A percentile compares a stretch with the other conserved stretches of the same genome.
Evolutionary conservation across 2,888 invertebrate species (phyloP).

Genomic region (Melikaiella ostensackeni): DNA sequence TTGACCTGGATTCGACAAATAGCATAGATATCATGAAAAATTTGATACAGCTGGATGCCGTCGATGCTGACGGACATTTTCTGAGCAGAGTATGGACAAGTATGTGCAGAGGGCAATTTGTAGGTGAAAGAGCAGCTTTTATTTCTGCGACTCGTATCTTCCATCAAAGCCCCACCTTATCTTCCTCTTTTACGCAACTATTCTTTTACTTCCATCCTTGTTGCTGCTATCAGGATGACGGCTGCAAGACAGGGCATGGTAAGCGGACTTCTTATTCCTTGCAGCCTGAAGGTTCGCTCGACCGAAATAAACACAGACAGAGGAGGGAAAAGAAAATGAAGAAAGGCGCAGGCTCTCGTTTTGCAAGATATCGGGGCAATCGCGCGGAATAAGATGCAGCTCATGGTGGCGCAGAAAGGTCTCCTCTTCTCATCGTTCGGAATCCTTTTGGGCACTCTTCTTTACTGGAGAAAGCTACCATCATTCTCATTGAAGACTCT

Average conservation of each 20-base stretch:
- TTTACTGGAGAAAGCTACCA: not conserved
- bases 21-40: conserved; percentile 20
- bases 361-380: conserved; percentile 48
- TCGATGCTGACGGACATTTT: conserved; percentile 44
- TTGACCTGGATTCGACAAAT: conserved; percentile 9
- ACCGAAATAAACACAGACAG: conserved; percentile 41
- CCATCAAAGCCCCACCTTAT: conserved; percentile 29
- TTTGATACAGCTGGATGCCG: conserved; percentile 8
- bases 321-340: conserved; percentile 9
- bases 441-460: conserved; percentile 21
- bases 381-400: conserved; percentile 49
- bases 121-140: conserved; percentile 32
- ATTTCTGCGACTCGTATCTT: conserved; percentile 40
- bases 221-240: conserved; percentile 39
- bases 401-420: conserved; percentile 41
- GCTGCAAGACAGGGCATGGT: conserved; percentile 40
- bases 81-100: conserved; percentile 5
- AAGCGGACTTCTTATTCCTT: conserved; percentile 47
- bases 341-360: conserved; percentile 30
- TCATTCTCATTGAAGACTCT: conserved; percentile 8
- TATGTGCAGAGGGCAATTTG: conserved; percentile 32
- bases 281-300: conserved; percentile 40
- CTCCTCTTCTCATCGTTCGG: conserved; percentile 18
- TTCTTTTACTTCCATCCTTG: conserved; percentile 35
- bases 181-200: conserved; percentile 37